These are phyloP conservation scores for Coracopsis vasa DNA, from an alignment of 2,113 vertebrate genomes.

Conservation along the genomic window DNA sequence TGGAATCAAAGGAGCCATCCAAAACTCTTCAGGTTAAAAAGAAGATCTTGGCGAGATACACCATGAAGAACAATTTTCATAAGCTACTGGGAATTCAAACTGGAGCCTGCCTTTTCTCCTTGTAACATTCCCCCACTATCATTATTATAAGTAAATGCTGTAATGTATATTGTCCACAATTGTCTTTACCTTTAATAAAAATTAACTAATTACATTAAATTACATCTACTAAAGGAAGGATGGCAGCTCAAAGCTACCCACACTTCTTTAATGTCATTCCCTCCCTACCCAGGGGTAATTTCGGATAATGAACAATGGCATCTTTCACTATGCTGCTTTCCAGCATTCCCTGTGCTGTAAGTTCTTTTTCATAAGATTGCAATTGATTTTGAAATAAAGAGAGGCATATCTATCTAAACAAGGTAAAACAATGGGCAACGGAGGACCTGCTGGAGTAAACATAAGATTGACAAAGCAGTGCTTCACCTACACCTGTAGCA, in stretches of 20 bases:
- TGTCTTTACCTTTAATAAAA: conserved; percentile 56
- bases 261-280: conserved; percentile 35
- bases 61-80: neutral
- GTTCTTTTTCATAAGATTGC: conserved; percentile 49
- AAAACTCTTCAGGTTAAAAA: neutral
- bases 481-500: conserved; percentile 16
- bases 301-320: conserved; percentile 37
- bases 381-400: conserved; percentile 57
- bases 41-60: neutral
- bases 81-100: conserved; percentile 15
- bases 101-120: neutral
- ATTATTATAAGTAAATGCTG: conserved; percentile 19
- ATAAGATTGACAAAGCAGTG: conserved; percentile 1
- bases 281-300: conserved; percentile 38
- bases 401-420: conserved; percentile 44
- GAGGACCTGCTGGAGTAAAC: conserved; percentile 43
- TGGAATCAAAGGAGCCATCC: neutral
- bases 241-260: conserved; percentile 44
- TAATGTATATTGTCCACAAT: conserved; percentile 34
- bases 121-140: neutral
- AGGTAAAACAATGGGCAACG: conserved; percentile 12
- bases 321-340: conserved; percentile 33
- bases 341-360: conserved; percentile 12
- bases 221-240: conserved; percentile 3
- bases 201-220: conserved; percentile 60